These are phyloP conservation scores for Shargacucullia verbasci DNA, from an alignment of 2,888 invertebrate species.

Conservation along the genomic window DNA sequence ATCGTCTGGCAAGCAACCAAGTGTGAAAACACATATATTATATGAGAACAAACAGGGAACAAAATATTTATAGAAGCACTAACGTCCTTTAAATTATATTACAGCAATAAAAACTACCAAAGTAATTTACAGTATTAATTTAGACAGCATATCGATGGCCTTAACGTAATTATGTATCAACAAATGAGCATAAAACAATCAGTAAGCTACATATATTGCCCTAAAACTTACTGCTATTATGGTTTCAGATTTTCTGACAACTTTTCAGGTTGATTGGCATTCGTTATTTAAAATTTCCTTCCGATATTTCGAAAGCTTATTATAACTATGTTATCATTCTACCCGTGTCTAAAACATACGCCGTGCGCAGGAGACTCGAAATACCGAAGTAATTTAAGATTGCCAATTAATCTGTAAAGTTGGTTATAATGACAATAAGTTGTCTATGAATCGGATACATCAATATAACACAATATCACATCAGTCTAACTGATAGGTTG, in stretches of 20 bases:
- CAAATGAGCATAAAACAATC: slow-evolving; percentile 28
- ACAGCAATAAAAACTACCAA: slow-evolving; percentile 36
- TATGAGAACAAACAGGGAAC: slow-evolving; percentile 9
- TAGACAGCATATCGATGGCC: not conserved
- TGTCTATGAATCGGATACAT: slow-evolving; percentile 12
- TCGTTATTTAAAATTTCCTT: not conserved
- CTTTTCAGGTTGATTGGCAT: slow-evolving; percentile 20
- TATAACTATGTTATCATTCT: slow-evolving; percentile 10
- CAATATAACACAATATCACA: slow-evolving; percentile 21
- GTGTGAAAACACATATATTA: slow-evolving; percentile 30
- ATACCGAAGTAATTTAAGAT: not conserved
- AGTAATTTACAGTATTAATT: slow-evolving; percentile 27
- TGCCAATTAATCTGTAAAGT: slow-evolving; percentile 27
- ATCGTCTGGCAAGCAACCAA: slow-evolving; percentile 27
- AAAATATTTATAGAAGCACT: slow-evolving; percentile 28
- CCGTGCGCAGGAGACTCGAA: not conserved
- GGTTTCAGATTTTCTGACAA: slow-evolving; percentile 4
- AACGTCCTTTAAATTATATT: slow-evolving; percentile 25
- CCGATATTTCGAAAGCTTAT: not conserved
- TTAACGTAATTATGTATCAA: slow-evolving; percentile 4
- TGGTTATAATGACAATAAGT: not conserved
- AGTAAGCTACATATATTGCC: slow-evolving; percentile 26
- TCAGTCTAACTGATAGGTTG: slow-evolving; percentile 35
- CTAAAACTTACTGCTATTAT: slow-evolving; percentile 7
- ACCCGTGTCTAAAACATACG: slow-evolving; percentile 10